Conservation (phyloP, 2,888 invertebrate genomes). For the Saturnia pavonia region DNA sequence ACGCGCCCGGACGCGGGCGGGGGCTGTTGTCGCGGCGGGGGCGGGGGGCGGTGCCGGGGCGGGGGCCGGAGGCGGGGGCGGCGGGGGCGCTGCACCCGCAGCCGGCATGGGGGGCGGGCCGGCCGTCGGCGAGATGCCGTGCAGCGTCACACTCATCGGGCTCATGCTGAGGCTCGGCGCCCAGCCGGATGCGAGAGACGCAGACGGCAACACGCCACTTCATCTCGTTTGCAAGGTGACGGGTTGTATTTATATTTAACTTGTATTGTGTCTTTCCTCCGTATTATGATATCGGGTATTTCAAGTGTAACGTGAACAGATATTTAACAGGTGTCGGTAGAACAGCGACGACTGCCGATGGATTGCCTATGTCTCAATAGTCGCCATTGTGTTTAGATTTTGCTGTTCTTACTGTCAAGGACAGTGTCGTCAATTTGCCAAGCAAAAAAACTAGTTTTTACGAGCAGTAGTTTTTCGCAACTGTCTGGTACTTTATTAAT, state of each 20-base stretch:
- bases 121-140: slow-evolving; percentile 78
- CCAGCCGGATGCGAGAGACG: slow-evolving; percentile 89
- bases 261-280: no score
- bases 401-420: no score
- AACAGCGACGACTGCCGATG: no score
- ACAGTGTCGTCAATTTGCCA: no score
- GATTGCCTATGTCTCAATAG: no score
- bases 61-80: slow-evolving; percentile 63
- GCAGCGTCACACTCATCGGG: slow-evolving; percentile 76
- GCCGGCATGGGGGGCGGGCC: slow-evolving; percentile 89
- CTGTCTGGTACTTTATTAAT: no score
- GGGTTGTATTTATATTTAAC: neutral
- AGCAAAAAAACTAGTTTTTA: no score
- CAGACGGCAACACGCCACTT: slow-evolving; percentile 92
- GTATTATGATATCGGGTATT: no score
- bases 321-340: no score
- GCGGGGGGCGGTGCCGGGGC: slow-evolving; percentile 83
- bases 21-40: slow-evolving; percentile 88
- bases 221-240: slow-evolving; percentile 89
- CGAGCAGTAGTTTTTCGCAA: no score
- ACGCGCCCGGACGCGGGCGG: slow-evolving; percentile 60
- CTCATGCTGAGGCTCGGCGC: slow-evolving; percentile 92
- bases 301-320: no score
- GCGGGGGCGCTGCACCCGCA: slow-evolving; percentile 79
- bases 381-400: no score